These are phyloP conservation scores for Anthonomus grandis DNA, from an alignment of 1,140 invertebrate species.

Conservation along the genomic window DNA sequence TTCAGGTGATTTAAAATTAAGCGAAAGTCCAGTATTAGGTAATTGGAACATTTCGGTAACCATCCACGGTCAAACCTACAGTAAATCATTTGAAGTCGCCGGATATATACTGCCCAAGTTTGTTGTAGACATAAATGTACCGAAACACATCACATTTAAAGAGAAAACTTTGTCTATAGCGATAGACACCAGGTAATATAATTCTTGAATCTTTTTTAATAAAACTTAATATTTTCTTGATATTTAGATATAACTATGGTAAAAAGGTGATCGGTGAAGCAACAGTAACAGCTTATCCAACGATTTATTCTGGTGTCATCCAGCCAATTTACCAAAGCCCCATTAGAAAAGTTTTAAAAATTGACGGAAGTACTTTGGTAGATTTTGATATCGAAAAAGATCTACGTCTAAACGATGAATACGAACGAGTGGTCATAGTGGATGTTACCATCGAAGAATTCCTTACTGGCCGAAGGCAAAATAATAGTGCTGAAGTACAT, in stretches of 20 bases:
- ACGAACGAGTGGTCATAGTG: conserved; percentile 68
- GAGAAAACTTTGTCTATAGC: conserved; percentile 73
- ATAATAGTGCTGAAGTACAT: conserved; percentile 67
- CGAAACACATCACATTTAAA: conserved; percentile 76
- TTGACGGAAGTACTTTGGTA: conserved; percentile 72
- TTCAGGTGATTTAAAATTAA: conserved; percentile 73
- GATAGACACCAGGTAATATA: conserved; percentile 73
- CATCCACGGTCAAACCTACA: conserved; percentile 60
- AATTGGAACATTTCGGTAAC: conserved; percentile 77
- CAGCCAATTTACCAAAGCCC: conserved; percentile 70
- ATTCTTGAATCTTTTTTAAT: background rate
- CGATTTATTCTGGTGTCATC: conserved; percentile 72
- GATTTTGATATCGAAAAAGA: conserved; percentile 74
- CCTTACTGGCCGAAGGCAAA: conserved; percentile 76
- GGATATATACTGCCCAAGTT: conserved; percentile 94
- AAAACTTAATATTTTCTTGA: background rate
- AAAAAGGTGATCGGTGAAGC: conserved; percentile 77
- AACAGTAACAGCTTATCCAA: conserved; percentile 70
- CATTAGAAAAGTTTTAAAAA: conserved; percentile 71
- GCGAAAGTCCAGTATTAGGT: conserved; percentile 84
- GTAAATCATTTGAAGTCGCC: conserved; percentile 74
- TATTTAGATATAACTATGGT: conserved; percentile 69
- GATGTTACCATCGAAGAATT: conserved; percentile 79
- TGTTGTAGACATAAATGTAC: conserved; percentile 77
- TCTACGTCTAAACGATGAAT: conserved; percentile 68